Base-by-base conservation (phyloP, 2,888 invertebrate genomes). In the Tetragonisca angustula region DNA sequence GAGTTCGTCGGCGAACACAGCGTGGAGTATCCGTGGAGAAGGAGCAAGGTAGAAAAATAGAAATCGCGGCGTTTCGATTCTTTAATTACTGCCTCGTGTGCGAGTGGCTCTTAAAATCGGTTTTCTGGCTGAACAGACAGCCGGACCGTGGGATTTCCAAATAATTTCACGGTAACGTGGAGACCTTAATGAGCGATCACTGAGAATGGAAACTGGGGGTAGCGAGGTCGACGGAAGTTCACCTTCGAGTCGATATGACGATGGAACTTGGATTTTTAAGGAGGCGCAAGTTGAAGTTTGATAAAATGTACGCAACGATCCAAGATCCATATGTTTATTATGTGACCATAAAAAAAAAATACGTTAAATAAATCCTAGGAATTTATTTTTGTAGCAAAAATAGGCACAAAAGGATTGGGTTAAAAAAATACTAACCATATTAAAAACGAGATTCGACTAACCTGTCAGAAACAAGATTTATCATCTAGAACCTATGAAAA, bases 81-180 rank as follows among this genome's bases (percentile, higher is more conserved):
- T 54, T 78, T 62, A 78, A 81, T 81, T 72, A 27, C 6, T 19
- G 1, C 52, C 19, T 6, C 5, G 19, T 17, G 19, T 9, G 0
- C 24, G 24, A 17, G 15, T 9, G 32, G 15, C 17, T 43, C 9
- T 54, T 54, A 52, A 49, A 68, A 77, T 62, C 27, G 77, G 43
- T 78, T 77, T 72, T 81, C 71, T 56, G 72, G 68, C 43, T 54
- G 81, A 78, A 68, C 61, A 72, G 24, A 13, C 78, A 81, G 67
- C 15, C 9, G 52, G 13, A 27, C 72, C 78, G 81, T 72, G 78
- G 54, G 81, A 77, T 43, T 81, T 72, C 17, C 2, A 70, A 52
- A 72, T 54, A 68, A 81, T 81, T 78, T 81, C 77, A 81, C 72
- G 81, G 61, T 62, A 21, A 68, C 56, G 69, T 64, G 64, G 72